Conservation (phyloP, 2,797 vertebrate genomes). For the Apodemus agrarius region DNA sequence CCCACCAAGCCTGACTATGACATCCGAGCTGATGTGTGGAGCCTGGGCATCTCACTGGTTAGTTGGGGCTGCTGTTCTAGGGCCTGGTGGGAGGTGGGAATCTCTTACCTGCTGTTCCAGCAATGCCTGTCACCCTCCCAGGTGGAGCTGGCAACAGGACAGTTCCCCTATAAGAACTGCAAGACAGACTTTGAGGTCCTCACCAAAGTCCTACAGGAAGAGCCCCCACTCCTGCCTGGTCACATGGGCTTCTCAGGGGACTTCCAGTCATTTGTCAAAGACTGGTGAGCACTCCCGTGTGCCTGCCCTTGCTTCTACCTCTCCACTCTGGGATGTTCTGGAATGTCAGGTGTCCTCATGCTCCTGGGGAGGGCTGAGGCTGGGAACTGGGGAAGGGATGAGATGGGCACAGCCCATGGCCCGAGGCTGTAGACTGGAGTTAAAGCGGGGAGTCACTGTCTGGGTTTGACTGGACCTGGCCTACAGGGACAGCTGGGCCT, state of each 20-base stretch:
- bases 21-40: constrained; percentile 98
- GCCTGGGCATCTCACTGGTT: constrained; percentile 97
- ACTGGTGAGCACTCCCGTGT: constrained; percentile 90
- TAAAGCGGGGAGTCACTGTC: background rate
- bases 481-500: too few species aligned
- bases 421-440: background rate
- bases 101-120: background rate
- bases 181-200: constrained; percentile 99
- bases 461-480: background rate
- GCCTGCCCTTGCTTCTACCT: background rate
- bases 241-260: constrained; percentile 96
- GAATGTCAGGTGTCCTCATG: accelerated
- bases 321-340: background rate
- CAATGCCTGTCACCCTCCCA: constrained; percentile 69
- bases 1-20: constrained; percentile 98
- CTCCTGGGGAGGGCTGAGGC: background rate
- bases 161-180: constrained; percentile 98
- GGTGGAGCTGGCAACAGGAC: constrained; percentile 97
- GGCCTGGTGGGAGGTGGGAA: background rate
- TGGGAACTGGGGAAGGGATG: background rate
- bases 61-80: background rate
- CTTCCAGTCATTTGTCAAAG: constrained; percentile 98
- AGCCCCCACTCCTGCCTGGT: constrained; percentile 94
- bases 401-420: accelerated
- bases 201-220: constrained; percentile 98